phyloP scores from a whole-genome alignment of 2,113 vertebrate species.

The Hylia prasina region DNA sequence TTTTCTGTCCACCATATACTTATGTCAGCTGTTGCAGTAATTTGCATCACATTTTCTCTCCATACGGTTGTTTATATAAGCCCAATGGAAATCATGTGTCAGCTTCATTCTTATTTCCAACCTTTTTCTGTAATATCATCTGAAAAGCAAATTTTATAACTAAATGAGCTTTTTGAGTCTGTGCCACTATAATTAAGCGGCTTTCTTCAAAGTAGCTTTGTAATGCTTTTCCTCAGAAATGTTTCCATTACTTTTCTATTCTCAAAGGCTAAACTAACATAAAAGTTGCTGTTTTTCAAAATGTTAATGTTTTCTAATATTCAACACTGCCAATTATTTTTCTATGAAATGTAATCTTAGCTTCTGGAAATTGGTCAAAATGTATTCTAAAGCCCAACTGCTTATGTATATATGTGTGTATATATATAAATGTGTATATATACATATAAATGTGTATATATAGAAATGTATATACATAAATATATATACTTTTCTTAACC shows the following conservation, averaged over 20 bases:
- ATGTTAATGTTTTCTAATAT: conserved; percentile 11
- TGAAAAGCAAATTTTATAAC: conserved; percentile 57
- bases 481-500: neutral
- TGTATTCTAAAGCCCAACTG: neutral
- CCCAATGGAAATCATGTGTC: conserved; percentile 63
- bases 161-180: conserved; percentile 43
- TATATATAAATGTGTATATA: neutral
- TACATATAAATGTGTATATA: neutral
- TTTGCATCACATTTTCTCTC: conserved; percentile 53
- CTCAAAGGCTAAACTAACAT: conserved; percentile 43
- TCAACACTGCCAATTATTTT: neutral
- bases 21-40: conserved; percentile 50
- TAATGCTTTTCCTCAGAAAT: conserved; percentile 43
- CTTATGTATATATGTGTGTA: neutral
- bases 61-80: conserved; percentile 39
- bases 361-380: conserved; percentile 8
- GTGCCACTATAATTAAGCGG: conserved; percentile 52
- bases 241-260: conserved; percentile 51
- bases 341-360: neutral
- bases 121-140: conserved; percentile 40
- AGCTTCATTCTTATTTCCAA: conserved; percentile 44
- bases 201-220: conserved; percentile 59
- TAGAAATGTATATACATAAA: neutral
- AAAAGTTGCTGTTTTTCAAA: neutral
- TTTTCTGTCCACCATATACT: conserved; percentile 47